Conservation (phyloP, 2,888 invertebrate species). For the Ophion costatus region DNA sequence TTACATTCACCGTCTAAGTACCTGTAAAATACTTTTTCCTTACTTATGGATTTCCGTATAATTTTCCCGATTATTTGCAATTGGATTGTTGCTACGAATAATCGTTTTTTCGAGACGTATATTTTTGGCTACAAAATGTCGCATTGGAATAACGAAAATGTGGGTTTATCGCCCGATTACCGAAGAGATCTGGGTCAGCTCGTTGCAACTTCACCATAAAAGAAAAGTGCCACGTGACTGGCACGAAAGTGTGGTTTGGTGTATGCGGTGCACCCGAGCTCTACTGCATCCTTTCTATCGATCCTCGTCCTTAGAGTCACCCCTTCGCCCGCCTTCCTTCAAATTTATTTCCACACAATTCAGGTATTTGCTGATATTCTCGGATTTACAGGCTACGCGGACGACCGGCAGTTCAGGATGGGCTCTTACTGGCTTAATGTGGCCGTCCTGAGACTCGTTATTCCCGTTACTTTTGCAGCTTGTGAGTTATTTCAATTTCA, state of each 20-base stretch:
- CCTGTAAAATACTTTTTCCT: not conserved
- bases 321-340: not conserved
- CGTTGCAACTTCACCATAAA: conserved; percentile 33
- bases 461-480: conserved; percentile 84
- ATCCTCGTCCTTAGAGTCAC: conserved; percentile 31
- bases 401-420: conserved; percentile 78
- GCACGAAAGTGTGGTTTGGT: conserved; percentile 63
- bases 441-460: conserved; percentile 84
- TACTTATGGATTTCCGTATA: no score
- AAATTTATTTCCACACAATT: not conserved
- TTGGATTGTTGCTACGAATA: no score
- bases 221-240: conserved; percentile 7
- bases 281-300: conserved; percentile 60
- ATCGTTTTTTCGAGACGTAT: not conserved
- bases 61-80: no score
- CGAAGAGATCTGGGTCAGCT: conserved; percentile 20
- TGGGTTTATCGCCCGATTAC: not conserved
- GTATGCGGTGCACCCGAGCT: conserved; percentile 63
- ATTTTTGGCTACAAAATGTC: not conserved
- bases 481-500: conserved; percentile 82
- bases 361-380: not conserved
- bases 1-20: no score
- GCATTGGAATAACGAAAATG: not conserved
- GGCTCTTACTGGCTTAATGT: conserved; percentile 84
- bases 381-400: conserved; percentile 72